These are phyloP conservation scores for Prorops nasuta DNA, from an alignment of 1,140 invertebrate species.

Conservation along the genomic window DNA sequence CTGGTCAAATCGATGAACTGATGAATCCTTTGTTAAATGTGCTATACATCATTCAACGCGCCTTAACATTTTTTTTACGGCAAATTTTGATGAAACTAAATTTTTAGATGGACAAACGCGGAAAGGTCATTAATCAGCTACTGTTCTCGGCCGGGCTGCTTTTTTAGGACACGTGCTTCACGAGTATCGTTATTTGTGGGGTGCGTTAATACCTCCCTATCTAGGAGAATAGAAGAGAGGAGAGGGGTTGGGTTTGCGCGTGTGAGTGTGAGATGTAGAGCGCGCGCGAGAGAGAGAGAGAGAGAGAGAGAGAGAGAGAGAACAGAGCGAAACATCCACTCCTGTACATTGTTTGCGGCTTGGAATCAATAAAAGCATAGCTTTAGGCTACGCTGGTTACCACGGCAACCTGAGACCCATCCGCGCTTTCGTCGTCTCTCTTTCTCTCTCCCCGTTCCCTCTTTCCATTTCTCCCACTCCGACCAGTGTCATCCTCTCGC, in stretches of 20 bases:
- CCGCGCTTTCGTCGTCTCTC: slow-evolving; percentile 28
- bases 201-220: slow-evolving; percentile 49
- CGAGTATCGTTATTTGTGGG: slow-evolving; percentile 44
- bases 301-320: slow-evolving; percentile 30
- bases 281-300: slow-evolving; percentile 14
- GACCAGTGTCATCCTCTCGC: slow-evolving; percentile 5
- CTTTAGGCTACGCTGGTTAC: slow-evolving; percentile 55
- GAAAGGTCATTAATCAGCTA: no score
- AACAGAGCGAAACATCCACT: slow-evolving; percentile 55
- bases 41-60: no score
- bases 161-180: slow-evolving; percentile 41
- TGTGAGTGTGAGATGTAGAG: no score
- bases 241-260: no score
- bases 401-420: slow-evolving; percentile 53
- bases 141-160: slow-evolving; percentile 25
- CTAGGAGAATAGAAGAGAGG: slow-evolving; percentile 40
- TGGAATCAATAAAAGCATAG: slow-evolving; percentile 60
- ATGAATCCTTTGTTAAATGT: no score
- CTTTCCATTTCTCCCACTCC: background rate
- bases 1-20: background rate
- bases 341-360: slow-evolving; percentile 58
- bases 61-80: no score
- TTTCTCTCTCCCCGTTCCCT: slow-evolving; percentile 12
- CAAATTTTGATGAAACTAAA: no score
- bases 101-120: no score